phyloP scores from a whole-genome alignment of 2,797 vertebrate species.

The Chaenodraco wilsoni region DNA sequence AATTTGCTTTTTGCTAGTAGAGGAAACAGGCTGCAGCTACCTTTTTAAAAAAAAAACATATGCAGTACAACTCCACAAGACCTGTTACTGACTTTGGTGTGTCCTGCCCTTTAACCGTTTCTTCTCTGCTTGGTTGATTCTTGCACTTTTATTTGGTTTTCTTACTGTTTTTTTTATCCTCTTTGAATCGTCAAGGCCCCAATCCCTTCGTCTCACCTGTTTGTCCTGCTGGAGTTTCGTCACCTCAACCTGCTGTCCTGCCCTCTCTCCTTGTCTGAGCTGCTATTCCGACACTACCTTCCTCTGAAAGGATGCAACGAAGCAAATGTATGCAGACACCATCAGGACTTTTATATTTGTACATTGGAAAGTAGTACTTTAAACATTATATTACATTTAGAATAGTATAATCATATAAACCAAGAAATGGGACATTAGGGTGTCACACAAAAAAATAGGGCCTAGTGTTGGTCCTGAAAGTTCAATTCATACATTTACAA shows the following conservation, averaged over 20 bases:
- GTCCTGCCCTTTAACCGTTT: not conserved
- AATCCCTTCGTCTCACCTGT: constrained; percentile 81
- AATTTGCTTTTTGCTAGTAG: no score
- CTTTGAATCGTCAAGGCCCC: constrained; percentile 64
- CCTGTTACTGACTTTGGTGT: constrained; percentile 1
- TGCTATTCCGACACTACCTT: constrained; percentile 87
- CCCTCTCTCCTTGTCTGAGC: constrained; percentile 84
- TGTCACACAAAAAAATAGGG: not conserved
- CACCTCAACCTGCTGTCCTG: constrained; percentile 86
- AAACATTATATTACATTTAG: not conserved
- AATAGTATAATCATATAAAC: not conserved
- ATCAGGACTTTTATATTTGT: not conserved
- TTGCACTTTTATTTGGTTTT: not conserved
- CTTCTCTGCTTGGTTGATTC: not conserved
- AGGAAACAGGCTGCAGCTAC: not conserved
- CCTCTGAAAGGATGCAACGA: constrained; percentile 66
- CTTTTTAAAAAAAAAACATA: not conserved
- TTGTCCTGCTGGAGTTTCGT: constrained; percentile 91
- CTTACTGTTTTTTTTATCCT: not conserved
- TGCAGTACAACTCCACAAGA: not conserved
- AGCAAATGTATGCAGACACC: constrained; percentile 58
- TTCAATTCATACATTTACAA: not conserved
- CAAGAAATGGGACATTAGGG: no score
- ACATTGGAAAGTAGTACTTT: not conserved
- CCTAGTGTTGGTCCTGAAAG: not conserved